Evolutionary conservation across 2,113 vertebrate species (phyloP).

Genomic region (zebrafish (Danio rerio)): DNA sequence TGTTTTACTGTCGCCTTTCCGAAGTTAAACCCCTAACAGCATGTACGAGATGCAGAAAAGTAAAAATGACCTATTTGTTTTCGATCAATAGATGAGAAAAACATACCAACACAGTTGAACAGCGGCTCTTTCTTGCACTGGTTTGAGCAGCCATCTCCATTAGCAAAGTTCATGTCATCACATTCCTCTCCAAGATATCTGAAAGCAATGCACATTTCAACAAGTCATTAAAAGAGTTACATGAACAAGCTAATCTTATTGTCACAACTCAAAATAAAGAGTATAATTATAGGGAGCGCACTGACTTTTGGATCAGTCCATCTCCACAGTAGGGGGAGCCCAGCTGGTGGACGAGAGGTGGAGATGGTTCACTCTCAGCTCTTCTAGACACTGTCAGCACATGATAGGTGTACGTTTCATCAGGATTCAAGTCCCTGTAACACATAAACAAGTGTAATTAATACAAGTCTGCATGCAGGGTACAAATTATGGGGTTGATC

Average conservation of each 20-base stretch:
- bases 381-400: slow-evolving; percentile 81
- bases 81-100: neutral
- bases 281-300: neutral
- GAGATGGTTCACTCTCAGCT: slow-evolving; percentile 89
- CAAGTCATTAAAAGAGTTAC: neutral
- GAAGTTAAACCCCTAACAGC: no score
- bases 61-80: neutral
- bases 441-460: slow-evolving; percentile 23
- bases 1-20: no score
- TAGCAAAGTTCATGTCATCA: slow-evolving; percentile 93
- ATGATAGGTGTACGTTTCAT: slow-evolving; percentile 84
- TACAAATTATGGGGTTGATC: neutral
- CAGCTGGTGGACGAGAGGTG: slow-evolving; percentile 82
- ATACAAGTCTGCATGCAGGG: neutral
- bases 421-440: slow-evolving; percentile 81
- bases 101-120: slow-evolving; percentile 96
- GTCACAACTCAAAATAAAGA: neutral
- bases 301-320: slow-evolving; percentile 85
- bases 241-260: neutral
- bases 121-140: slow-evolving; percentile 91
- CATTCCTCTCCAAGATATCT: slow-evolving; percentile 92
- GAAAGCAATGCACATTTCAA: slow-evolving; percentile 44
- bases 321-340: slow-evolving; percentile 93
- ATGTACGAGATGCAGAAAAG: no score
- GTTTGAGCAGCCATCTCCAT: slow-evolving; percentile 93